Percentiles rank a stretch among this genome's conserved stretches.
Evolutionary conservation across 2,113 vertebrate species (phyloP).

Genomic region (Plectropomus leopardus): DNA sequence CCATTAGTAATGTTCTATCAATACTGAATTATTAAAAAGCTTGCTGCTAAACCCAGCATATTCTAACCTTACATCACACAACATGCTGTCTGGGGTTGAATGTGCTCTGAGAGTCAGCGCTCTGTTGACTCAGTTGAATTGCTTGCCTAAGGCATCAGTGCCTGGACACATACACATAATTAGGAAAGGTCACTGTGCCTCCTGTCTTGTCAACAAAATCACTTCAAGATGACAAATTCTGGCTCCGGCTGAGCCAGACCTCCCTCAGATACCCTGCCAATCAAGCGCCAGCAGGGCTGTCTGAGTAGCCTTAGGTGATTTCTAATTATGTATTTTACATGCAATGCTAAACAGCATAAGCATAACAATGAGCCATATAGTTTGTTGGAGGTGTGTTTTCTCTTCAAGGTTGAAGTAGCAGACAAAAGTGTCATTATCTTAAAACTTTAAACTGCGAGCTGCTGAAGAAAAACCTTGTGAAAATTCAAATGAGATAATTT

Average conservation of each 20-base stretch:
- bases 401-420: slow-evolving; percentile 60
- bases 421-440: slow-evolving; percentile 37
- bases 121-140: slow-evolving; percentile 87
- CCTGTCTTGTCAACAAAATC: slow-evolving; percentile 85
- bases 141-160: slow-evolving; percentile 81
- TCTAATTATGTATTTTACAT: slow-evolving; percentile 75
- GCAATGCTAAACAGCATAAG: slow-evolving; percentile 50
- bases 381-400: slow-evolving; percentile 45
- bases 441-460: slow-evolving; percentile 11
- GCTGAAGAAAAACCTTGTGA: not conserved
- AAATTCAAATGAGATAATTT: slow-evolving; percentile 16
- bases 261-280: slow-evolving; percentile 79
- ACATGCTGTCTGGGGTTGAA: slow-evolving; percentile 54
- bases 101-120: slow-evolving; percentile 61
- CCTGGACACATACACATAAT: slow-evolving; percentile 85
- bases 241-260: slow-evolving; percentile 62
- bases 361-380: slow-evolving; percentile 69
- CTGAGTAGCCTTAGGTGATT: slow-evolving; percentile 77
- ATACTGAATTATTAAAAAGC: slow-evolving; percentile 67
- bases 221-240: slow-evolving; percentile 82
- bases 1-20: slow-evolving; percentile 61
- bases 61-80: slow-evolving; percentile 63
- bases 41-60: slow-evolving; percentile 49
- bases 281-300: slow-evolving; percentile 73
- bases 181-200: slow-evolving; percentile 86